These are phyloP conservation scores for Chalcis sispes DNA, from an alignment of 2,888 invertebrate species.

Conservation along the genomic window DNA sequence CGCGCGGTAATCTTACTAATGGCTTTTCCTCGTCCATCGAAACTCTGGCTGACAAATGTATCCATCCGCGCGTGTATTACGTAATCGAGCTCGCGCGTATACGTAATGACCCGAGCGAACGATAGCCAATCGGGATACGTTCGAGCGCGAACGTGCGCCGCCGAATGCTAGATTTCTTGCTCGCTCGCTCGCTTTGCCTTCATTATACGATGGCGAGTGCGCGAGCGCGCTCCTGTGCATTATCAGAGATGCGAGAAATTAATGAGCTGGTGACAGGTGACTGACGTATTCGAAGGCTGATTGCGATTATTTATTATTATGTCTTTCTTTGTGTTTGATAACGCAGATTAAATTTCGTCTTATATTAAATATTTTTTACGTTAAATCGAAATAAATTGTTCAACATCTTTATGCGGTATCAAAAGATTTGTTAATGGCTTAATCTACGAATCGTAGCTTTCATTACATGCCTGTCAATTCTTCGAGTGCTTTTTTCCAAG, in stretches of 20 bases:
- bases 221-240: no score
- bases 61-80: not conserved
- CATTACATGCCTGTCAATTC: no score
- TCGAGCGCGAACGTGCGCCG: not conserved
- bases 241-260: conserved; percentile 4
- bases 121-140: conserved; percentile 19
- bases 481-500: no score
- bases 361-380: no score
- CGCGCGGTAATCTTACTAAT: conserved; percentile 55
- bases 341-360: no score
- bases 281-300: not conserved
- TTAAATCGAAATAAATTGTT: no score
- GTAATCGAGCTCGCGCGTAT: not conserved
- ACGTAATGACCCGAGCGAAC: conserved; percentile 32
- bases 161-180: conserved; percentile 37
- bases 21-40: conserved; percentile 48
- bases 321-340: no score
- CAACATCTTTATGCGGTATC: no score
- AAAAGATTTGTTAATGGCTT: no score
- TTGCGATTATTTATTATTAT: no score
- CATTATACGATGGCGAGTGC: conserved; percentile 16
- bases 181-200: conserved; percentile 29
- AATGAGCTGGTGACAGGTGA: conserved; percentile 22
- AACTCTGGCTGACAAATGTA: conserved; percentile 39
- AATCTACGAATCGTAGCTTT: no score